These are phyloP conservation scores for Cosmia pyralina DNA, from an alignment of 2,888 invertebrate genomes.

Conservation along the genomic window DNA sequence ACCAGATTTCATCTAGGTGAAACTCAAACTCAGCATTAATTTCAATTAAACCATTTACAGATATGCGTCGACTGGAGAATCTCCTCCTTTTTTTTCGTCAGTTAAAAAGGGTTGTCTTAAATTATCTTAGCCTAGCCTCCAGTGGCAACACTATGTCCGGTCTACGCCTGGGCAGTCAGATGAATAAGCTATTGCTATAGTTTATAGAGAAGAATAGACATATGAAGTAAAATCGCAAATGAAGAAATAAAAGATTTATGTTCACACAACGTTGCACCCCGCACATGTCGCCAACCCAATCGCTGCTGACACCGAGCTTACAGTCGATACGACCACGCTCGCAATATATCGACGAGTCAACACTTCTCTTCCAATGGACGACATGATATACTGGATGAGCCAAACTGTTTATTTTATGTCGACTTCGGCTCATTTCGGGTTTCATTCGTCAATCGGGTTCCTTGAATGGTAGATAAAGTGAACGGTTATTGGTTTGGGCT, in stretches of 20 bases:
- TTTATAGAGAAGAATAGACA: not conserved
- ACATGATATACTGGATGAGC: slow-evolving; percentile 36
- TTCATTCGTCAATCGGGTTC: slow-evolving; percentile 24
- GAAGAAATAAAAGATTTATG: slow-evolving; percentile 49
- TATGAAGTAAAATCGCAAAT: slow-evolving; percentile 17
- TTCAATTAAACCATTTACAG: too few species aligned
- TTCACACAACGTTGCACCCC: slow-evolving; percentile 6
- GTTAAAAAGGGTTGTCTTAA: not conserved
- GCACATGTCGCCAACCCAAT: slow-evolving; percentile 32
- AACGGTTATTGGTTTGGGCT: not conserved
- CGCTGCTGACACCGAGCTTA: slow-evolving; percentile 34
- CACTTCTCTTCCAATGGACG: slow-evolving; percentile 16
- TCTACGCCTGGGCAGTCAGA: too few species aligned
- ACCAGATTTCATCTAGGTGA: not conserved
- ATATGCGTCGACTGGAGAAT: too few species aligned
- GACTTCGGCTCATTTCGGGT: slow-evolving; percentile 27
- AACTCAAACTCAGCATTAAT: too few species aligned
- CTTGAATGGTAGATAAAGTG: slow-evolving; percentile 20
- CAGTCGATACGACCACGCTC: not conserved
- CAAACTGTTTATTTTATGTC: slow-evolving; percentile 51
- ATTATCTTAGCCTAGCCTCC: not conserved
- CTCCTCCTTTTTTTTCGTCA: too few species aligned
- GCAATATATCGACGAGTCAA: slow-evolving; percentile 45
- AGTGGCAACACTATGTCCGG: too few species aligned
- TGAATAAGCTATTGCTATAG: not conserved